Evolutionary conservation across 2,113 vertebrate species (phyloP), one percentile per base, ranked within the genome.

Genomic region (Polypterus bichir): DNA sequence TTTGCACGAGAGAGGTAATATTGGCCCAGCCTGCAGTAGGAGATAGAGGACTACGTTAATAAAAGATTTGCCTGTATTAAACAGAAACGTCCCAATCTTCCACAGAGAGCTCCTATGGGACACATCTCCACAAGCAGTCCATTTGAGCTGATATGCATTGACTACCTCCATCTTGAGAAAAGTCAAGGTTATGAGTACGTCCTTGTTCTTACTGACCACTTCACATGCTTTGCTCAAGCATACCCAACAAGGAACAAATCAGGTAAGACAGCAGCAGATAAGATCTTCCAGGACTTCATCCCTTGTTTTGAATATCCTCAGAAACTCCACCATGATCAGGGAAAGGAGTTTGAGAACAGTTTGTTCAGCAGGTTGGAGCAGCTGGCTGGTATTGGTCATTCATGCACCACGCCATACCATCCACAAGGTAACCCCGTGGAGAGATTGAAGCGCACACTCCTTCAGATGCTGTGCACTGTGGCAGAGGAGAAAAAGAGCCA

Each of bases 391-490:
- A 57, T 59, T 59, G 9, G 56, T 62, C 53, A 48, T 9, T 69
- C 54, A 1, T 5, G 47, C 11, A 54, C 44, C 4, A 66, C 53
- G 3, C 62, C 62, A 3, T 57, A 65, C 48, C 64, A 65, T 9
- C 52, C 61, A 9, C 44, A 55, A 3, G 65, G 68, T 3, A 69
- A 66, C 4, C 61, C 66, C 9, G 59, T 57, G 51, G 11, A 66
- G 59, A 65, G 60, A 52, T 68, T 73, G 6, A 78, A 71, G 9
- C 51, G 67, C 60, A 64, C 61, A 9, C 63, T 70, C 9, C 61
- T 76, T 44, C 54, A 59, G 11, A 47, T 59, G 61, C 59, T 51
- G 27, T 61, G 44, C 64, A 61, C 44, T 11, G 47, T 71, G 6
- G 48, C 63, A 48, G 60, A 59, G 10, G 46, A 70, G 45, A 0